Evolutionary conservation across 2,888 invertebrate species (phyloP), one percentile per base, ranked within the genome.

Genomic region (Seira musarum): DNA sequence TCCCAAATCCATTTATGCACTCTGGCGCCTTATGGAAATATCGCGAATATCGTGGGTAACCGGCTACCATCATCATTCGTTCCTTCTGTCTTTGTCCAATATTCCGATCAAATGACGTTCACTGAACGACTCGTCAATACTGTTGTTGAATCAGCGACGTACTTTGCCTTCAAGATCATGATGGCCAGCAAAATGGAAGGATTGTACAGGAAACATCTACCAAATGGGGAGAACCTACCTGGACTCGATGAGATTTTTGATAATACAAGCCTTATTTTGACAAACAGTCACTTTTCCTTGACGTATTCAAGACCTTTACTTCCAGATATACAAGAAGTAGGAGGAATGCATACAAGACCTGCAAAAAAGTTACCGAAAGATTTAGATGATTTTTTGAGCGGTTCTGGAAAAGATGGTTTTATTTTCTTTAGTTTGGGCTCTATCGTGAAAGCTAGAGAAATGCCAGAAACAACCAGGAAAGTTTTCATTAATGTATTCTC

Each of bases 341-440:
- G 84, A 15, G 82, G 84, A 49, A 71, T 84, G 80, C 90, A 90
- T 82, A 95, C 95, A 87, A 93, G 93, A 86, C 91, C 93, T 60
- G 90, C 95, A 15, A 93, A 93, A 88, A 91, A 92, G 35, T 90
- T 95, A 85, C 92, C 93, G 74, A 40, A 84, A 81, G 82, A 82
- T 68, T 87, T 95, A 6, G 90, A 91, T 82, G 89, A 90, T 79
- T 94, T 93, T 87, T 89, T 95, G 21, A 92, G 92, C 85, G 91
- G 91, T 66, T 92, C 94, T 15, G 78, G 78, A 0, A 87, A 90
- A 22, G 89, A 93, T 49, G 95, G 95, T 1, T 95, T 95, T 88
- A 92, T 95, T 77, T 95, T 93, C 88, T 94, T 95, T 13, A 95
- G 95, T 49, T 95, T 95, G 94, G 95, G 95, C 0, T 95, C 95